Evolutionary conservation across 1,140 invertebrate genomes (phyloP).

Genomic region (Doryteuthis pealeii): DNA sequence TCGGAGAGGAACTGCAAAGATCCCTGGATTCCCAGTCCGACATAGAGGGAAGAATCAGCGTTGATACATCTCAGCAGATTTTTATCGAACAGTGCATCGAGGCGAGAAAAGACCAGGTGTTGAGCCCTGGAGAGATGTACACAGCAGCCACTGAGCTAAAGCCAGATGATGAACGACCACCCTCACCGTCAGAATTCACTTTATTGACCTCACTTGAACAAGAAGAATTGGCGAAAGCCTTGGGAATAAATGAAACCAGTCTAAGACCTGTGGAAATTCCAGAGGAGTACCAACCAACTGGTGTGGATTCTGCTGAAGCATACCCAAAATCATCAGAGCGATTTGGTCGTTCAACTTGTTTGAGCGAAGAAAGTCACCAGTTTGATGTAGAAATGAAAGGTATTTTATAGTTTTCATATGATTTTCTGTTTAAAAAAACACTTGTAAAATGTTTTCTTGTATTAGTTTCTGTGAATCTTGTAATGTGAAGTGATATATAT

Average conservation of each 20-base stretch:
- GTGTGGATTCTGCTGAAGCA: background rate
- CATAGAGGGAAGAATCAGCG: constrained; percentile 40
- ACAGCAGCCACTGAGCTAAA: background rate
- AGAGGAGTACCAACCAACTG: constrained; percentile 17
- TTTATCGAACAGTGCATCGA: constrained; percentile 50
- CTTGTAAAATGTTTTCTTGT: too few species aligned
- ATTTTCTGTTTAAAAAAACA: too few species aligned
- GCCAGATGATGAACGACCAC: constrained; percentile 40
- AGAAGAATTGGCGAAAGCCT: constrained; percentile 41
- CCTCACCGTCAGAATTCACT: constrained; percentile 56
- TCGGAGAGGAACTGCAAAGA: background rate
- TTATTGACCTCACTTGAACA: constrained; percentile 52
- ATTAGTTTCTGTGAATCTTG: too few species aligned
- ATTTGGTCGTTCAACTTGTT: too few species aligned
- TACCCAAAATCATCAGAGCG: too few species aligned
- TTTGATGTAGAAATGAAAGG: too few species aligned
- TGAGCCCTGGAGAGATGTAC: background rate
- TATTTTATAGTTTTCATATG: too few species aligned
- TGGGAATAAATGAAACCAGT: constrained; percentile 25
- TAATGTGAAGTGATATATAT: too few species aligned
- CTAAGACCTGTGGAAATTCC: constrained; percentile 13
- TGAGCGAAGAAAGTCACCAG: too few species aligned
- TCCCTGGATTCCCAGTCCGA: constrained; percentile 19
- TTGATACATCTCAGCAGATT: constrained; percentile 50
- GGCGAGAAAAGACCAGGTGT: constrained; percentile 12